Conservation (phyloP, 2,888 invertebrate species). For the Andrena bicolor region DNA sequence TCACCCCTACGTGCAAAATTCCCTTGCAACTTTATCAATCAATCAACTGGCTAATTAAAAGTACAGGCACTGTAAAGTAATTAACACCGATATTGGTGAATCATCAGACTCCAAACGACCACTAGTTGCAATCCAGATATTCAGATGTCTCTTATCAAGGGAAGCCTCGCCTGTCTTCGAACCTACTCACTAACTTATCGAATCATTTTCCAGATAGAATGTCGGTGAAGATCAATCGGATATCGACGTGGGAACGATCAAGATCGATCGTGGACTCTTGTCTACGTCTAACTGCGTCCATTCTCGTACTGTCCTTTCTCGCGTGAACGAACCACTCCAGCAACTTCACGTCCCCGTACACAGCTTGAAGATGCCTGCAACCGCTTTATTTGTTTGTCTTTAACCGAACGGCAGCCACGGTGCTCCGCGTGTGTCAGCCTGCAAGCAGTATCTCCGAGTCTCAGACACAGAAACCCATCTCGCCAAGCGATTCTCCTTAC, state of each 20-base stretch:
- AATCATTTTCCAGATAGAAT: conserved; percentile 37
- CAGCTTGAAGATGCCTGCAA: conserved; percentile 65
- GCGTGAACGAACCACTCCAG: neutral
- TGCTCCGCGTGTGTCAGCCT: conserved; percentile 38
- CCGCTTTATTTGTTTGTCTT: conserved; percentile 68
- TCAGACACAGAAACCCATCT: conserved; percentile 2
- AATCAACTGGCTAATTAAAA: too few species aligned
- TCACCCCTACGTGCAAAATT: too few species aligned
- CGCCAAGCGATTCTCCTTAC: neutral
- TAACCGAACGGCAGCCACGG: conserved; percentile 48
- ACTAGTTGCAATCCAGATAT: too few species aligned
- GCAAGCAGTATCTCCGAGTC: conserved; percentile 36
- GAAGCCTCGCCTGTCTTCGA: neutral
- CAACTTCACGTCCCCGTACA: conserved; percentile 22
- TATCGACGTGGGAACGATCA: conserved; percentile 1
- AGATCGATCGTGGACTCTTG: conserved; percentile 2
- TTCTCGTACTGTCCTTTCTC: neutral
- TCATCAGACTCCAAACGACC: too few species aligned
- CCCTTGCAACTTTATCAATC: too few species aligned
- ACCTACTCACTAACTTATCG: conserved; percentile 4
- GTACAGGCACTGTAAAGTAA: too few species aligned
- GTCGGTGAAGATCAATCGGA: neutral
- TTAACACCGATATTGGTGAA: too few species aligned
- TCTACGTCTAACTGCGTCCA: neutral
- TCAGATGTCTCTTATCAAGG: too few species aligned